phyloP scores from a whole-genome alignment of 2,113 vertebrate genomes.

The Trichechus manatus region DNA sequence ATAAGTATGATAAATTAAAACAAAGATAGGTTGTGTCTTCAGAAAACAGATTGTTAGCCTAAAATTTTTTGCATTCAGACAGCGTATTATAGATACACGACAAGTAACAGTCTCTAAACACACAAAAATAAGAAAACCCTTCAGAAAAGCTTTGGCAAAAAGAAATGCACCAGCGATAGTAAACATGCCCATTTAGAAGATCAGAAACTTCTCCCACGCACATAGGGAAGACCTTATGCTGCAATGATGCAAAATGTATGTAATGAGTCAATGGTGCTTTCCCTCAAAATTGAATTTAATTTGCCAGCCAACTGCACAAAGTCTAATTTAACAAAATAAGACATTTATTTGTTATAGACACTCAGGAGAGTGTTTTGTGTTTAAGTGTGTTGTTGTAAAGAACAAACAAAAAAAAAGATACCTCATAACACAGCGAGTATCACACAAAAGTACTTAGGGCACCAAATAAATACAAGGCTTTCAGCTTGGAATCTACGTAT shows the following conservation, averaged over 20 bases:
- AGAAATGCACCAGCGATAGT: slow-evolving; percentile 16
- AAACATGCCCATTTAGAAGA: slow-evolving; percentile 66
- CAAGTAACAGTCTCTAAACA: slow-evolving; percentile 6
- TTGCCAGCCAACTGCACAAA: slow-evolving; percentile 52
- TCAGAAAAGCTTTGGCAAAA: slow-evolving; percentile 52
- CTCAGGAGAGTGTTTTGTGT: slow-evolving; percentile 20
- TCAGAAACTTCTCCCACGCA: slow-evolving; percentile 87
- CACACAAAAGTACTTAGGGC: background rate
- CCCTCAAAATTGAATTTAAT: slow-evolving; percentile 54
- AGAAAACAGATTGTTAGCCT: background rate
- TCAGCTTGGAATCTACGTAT: background rate
- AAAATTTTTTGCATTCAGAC: background rate
- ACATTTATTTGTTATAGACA: background rate
- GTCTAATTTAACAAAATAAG: slow-evolving; percentile 38
- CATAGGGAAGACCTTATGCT: slow-evolving; percentile 79
- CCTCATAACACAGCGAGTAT: background rate
- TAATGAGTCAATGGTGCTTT: slow-evolving; percentile 83
- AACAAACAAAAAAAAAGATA: slow-evolving; percentile 26
- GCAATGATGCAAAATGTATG: slow-evolving; percentile 61
- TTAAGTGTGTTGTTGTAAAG: slow-evolving; percentile 59
- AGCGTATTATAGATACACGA: background rate
- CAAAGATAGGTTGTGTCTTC: background rate
- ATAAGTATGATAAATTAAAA: background rate
- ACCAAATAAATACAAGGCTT: background rate
- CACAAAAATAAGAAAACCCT: slow-evolving; percentile 44